phyloP scores from a whole-genome alignment of 2,888 invertebrate species.

The Apeira syringaria region DNA sequence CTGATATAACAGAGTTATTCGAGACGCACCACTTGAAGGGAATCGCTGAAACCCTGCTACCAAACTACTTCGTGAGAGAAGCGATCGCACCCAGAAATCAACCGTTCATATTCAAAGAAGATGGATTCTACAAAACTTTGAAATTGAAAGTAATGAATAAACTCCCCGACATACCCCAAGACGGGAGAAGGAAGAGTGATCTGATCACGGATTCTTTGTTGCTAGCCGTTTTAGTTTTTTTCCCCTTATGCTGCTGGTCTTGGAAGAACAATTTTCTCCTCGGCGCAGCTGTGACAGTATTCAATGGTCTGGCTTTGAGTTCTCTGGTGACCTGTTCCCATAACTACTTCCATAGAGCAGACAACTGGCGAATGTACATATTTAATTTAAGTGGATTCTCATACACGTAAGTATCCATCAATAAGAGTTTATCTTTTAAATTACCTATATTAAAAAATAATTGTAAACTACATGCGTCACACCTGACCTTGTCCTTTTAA shows the following conservation, averaged over 20 bases:
- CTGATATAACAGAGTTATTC: conserved; percentile 86
- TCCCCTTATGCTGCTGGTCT: conserved; percentile 56
- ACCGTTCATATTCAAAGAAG: conserved; percentile 88
- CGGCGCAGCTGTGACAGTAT: conserved; percentile 47
- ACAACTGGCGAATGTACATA: conserved; percentile 92
- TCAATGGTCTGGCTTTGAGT: conserved; percentile 51
- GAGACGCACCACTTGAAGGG: conserved; percentile 84
- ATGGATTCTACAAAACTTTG: conserved; percentile 91
- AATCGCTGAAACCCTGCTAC: conserved; percentile 84
- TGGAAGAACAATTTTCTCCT: conserved; percentile 50
- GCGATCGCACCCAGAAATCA: conserved; percentile 86
- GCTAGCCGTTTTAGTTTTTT: conserved; percentile 43
- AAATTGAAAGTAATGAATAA: conserved; percentile 83
- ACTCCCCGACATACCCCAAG: conserved; percentile 77
- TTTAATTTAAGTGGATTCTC: conserved; percentile 88
- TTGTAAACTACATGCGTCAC: neutral
- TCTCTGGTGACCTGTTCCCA: conserved; percentile 85
- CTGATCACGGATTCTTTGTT: conserved; percentile 54
- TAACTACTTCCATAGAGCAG: conserved; percentile 91
- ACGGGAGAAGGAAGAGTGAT: conserved; percentile 58
- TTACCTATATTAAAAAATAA: neutral
- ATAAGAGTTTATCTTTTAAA: no score
- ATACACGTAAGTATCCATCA: conserved; percentile 75
- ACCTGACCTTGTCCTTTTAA: neutral
- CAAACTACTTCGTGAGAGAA: conserved; percentile 87